Base-by-base conservation (phyloP, 2,888 invertebrate species). In the Mesorhabditis spiculigera region DNA sequence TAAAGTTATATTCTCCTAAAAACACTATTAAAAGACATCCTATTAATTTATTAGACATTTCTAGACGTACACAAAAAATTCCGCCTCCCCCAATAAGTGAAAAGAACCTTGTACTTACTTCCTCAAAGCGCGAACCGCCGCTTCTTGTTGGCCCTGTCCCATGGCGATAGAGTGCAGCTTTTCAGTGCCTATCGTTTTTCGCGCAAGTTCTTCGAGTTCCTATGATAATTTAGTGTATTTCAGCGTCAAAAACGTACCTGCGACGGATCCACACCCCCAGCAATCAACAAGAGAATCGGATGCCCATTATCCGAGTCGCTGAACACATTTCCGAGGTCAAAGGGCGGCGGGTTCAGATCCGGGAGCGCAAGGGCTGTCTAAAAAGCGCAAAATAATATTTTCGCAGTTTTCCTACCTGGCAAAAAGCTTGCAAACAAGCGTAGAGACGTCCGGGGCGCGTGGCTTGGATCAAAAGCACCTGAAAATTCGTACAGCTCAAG, bases 191-290 rank as follows among this genome's bases (percentile, higher is more conserved):
- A 89, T 86, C 0, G 86, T 85, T 43, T 86, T 88, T 10, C 87
- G 83, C 0, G 92, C 92, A 62, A 92, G 87, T 66, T 91, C 90
- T 71, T 90, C 89, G 8, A 94, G 89, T 86, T 94, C 93, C 42
- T 13, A 50, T 5, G 5, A 3, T n/a, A 45, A 45, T 8, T 44
- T 44, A 28, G n/a, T 66, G 2, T n/a, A 28, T 63, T 16, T 13
- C 3, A 8, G 64, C n/a, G 8, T 6, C 62, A 45, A 67, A 10
- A 3, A 13, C 13, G 13, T 28, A 71, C 75, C 65, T 78, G 77
- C 0, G 94, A 92, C 41, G 95, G 95, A 89, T 97, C 96, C 58
- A 92, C 91, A 61, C 95, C 96, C 43, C 93, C 91, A 68, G 93
- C 91, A 62, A 93, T 91, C 67, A 96, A 90, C 79, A 97, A 89